Evolutionary conservation across 2,888 invertebrate genomes (phyloP), one percentile per base, ranked within the genome.

Genomic region (Coenonympha glycerion): DNA sequence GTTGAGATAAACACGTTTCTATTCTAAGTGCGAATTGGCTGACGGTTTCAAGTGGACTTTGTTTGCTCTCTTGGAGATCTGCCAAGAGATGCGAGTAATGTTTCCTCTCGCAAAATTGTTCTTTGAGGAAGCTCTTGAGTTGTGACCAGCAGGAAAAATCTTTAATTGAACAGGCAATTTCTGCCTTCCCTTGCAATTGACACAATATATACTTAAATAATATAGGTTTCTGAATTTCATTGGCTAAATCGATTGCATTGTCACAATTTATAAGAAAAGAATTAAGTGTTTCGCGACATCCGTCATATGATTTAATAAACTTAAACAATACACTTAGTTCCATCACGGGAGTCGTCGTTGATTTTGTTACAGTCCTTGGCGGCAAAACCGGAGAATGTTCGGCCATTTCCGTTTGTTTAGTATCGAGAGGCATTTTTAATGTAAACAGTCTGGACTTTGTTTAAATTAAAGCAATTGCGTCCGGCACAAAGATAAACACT

Each of bases 111-210:
- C 55, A 28, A 33, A 60, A 60, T 39, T 55, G 52, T 1, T 48
- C 51, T 45, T 57, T 59, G 6, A 54, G 11, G 16, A 59, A 61
- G 6, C 55, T 49, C 37, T 57, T 55, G 3, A 58, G 18, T 36
- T 57, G 47, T 2, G 26, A 3, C 56, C 55, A 59, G 9, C 16
- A 41, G 0, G 9, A 3, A 21, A 57, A 61, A n/a, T 51, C 50
- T 11, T 42, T 30, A 6, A 42, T 30, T 9, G 42, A 42, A 9
- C 61, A 58, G 5, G 60, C 59, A 4, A 30, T 28, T 33, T 59
- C 51, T 3, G 59, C 59, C 41, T 55, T 57, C 1, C 58, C 57
- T 13, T 53, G 9, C 22, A 62, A 11, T 50, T 58, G 61, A n/a
- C 49, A 22, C 0, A 57, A 11, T 2, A 62, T 57, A 45, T 55